These are phyloP conservation scores for Porphyrio hochstetteri DNA, from an alignment of 2,113 vertebrate genomes.

Conservation along the genomic window DNA sequence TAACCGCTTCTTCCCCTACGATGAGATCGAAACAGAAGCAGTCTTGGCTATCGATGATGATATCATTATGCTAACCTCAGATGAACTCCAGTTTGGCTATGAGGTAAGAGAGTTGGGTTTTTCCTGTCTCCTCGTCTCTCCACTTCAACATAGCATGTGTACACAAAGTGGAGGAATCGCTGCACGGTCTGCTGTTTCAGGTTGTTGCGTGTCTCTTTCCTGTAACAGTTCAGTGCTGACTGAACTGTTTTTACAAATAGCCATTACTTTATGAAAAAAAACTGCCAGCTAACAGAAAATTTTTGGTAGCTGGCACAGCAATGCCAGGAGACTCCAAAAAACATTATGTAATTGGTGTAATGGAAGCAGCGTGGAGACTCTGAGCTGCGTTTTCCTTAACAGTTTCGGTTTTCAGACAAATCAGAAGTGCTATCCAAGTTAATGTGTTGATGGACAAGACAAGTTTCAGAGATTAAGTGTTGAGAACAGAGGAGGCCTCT, in stretches of 20 bases:
- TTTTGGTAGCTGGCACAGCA: neutral
- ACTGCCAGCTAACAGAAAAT: neutral
- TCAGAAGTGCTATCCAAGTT: neutral
- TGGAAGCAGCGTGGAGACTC: neutral
- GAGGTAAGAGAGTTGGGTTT: conserved; percentile 78
- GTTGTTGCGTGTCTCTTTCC: neutral
- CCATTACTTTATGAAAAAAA: neutral
- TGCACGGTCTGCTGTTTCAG: neutral
- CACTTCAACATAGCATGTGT: neutral
- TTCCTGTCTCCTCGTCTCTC: neutral
- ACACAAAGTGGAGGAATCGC: neutral
- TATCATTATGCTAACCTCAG: conserved; percentile 98
- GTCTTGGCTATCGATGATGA: conserved; percentile 97
- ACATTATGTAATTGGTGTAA: neutral
- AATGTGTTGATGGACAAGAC: conserved; percentile 60
- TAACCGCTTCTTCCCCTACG: conserved; percentile 98
- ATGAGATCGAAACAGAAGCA: conserved; percentile 96
- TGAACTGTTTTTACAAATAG: neutral
- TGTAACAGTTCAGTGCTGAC: neutral
- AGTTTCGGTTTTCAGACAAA: neutral
- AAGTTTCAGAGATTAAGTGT: conserved; percentile 70
- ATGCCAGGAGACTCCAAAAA: neutral
- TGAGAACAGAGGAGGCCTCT: conserved; percentile 60
- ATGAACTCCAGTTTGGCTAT: conserved; percentile 97
- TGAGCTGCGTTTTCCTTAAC: neutral